Conservation (phyloP, 2,888 invertebrate genomes). For the Rhingia rostrata region DNA sequence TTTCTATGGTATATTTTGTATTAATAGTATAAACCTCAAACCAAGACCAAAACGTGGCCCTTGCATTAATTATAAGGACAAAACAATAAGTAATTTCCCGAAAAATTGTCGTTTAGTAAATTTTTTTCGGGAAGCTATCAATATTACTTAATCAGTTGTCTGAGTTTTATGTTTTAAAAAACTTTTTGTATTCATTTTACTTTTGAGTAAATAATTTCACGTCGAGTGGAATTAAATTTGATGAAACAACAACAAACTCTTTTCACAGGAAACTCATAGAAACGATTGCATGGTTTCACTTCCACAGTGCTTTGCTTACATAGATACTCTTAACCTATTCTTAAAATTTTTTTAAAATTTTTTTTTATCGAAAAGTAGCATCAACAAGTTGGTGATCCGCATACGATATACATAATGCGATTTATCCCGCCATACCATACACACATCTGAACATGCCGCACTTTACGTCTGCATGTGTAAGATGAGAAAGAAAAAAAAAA, state of each 20-base stretch:
- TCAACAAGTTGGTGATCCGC: constrained; percentile 72
- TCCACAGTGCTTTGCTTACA: constrained; percentile 42
- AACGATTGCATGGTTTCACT: constrained; percentile 37
- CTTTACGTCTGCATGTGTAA: constrained; percentile 36
- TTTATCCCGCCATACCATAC: constrained; percentile 31
- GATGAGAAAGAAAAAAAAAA: constrained; percentile 43
- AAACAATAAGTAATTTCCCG: no score
- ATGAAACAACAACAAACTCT: constrained; percentile 13
- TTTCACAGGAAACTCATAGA: constrained; percentile 16
- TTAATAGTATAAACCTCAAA: no score
- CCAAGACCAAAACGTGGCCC: no score
- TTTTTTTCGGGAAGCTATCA: no score
- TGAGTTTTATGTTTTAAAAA: no score
- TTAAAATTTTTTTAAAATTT: constrained; percentile 21
- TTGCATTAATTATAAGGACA: no score
- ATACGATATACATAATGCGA: constrained; percentile 6
- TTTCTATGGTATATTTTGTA: no score
- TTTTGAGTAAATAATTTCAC: no score
- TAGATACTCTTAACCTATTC: constrained; percentile 63
- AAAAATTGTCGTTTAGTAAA: no score
- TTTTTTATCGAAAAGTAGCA: constrained; percentile 62
- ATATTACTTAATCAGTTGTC: no score
- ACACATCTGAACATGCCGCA: constrained; percentile 1
- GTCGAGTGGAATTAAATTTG: no score
- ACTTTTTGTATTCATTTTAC: no score